phyloP scores from a whole-genome alignment of 2,113 vertebrate species.

The Saguinus imperator region DNA sequence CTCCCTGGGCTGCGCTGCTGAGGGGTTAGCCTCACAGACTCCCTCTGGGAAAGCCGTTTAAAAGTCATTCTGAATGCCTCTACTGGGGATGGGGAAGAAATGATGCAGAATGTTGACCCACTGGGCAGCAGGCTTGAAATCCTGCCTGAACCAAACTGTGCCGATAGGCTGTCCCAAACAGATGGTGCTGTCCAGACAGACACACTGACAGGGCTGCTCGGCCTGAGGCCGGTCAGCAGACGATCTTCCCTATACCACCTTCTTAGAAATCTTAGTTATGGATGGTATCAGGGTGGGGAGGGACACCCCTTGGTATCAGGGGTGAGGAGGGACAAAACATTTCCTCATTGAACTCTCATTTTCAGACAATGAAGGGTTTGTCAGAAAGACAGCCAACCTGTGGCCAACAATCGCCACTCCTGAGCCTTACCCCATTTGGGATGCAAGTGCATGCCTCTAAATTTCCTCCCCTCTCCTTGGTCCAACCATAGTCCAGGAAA shows the following conservation, averaged over 20 bases:
- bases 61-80: not conserved
- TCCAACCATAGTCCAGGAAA: not conserved
- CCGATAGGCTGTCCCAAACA: not conserved
- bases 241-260: rapidly evolving
- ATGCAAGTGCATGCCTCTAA: not conserved
- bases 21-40: not conserved
- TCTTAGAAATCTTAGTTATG: not conserved
- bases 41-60: not conserved
- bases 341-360: not conserved
- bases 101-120: rapidly evolving
- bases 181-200: not conserved
- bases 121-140: not conserved
- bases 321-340: not conserved
- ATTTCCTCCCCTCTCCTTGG: not conserved
- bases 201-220: rapidly evolving
- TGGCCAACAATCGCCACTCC: rapidly evolving
- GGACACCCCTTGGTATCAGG: not conserved
- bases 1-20: not conserved
- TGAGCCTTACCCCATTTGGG: not conserved
- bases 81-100: not conserved
- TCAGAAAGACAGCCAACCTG: not conserved
- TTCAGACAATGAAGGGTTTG: not conserved
- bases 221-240: not conserved
- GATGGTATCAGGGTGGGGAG: not conserved
- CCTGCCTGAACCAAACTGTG: not conserved